Percentiles rank a stretch among this genome's conserved stretches.
phyloP scores from a whole-genome alignment of 2,888 invertebrate species.

The Amphipyra berbera region DNA sequence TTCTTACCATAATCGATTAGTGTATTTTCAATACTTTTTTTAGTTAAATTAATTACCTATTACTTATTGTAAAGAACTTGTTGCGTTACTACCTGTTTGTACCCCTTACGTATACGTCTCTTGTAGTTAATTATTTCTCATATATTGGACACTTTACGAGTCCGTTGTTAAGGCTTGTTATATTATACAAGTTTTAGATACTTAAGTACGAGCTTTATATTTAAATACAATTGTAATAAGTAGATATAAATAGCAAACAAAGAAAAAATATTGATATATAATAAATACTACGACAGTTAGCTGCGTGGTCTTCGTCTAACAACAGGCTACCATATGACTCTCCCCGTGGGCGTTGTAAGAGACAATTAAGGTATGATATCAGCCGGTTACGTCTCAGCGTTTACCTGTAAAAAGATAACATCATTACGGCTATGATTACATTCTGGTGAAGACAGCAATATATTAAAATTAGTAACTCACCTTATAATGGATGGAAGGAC shows the following conservation, averaged over 20 bases:
- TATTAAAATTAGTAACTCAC: background rate
- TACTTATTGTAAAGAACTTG: conserved; percentile 35
- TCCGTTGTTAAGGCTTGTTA: background rate
- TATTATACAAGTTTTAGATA: conserved; percentile 8
- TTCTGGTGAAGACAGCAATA: background rate
- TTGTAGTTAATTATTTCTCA: conserved; percentile 37
- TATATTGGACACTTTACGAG: conserved; percentile 20
- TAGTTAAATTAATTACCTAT: background rate
- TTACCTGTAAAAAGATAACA: background rate
- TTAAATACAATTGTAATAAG: no score
- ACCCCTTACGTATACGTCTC: conserved; percentile 2
- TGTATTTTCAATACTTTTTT: no score
- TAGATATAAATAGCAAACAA: no score
- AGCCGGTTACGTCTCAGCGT: background rate
- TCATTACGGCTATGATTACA: background rate
- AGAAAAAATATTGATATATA: no score
- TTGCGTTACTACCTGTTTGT: conserved; percentile 43
- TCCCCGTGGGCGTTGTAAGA: background rate
- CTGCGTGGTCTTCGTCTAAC: background rate
- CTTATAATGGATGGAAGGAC: background rate
- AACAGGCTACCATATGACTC: background rate
- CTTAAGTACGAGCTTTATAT: background rate
- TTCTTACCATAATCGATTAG: no score
- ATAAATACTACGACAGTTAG: background rate
- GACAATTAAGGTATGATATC: conserved; percentile 2